A percentile compares a stretch with the other conserved stretches of the same genome.
Evolutionary conservation across 2,888 invertebrate species (phyloP).

Genomic region (Lottia scabra): DNA sequence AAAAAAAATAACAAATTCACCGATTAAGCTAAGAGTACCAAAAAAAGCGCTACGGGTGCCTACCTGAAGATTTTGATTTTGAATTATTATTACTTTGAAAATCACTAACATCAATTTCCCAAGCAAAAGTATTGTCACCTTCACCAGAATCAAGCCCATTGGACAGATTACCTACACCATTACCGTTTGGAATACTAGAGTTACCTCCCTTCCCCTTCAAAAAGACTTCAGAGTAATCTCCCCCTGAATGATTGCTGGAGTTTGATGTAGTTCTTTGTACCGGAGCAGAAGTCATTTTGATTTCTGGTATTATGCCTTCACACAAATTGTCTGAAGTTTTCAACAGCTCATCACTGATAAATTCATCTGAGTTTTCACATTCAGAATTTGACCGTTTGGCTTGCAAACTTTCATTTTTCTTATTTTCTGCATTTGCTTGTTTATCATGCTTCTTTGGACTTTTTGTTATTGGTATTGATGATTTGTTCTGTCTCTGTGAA

Average conservation of each 20-base stretch:
- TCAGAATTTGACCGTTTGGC: background rate
- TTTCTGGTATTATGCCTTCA: background rate
- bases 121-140: conserved; percentile 21
- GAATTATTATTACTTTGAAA: conserved; percentile 25
- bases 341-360: background rate
- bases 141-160: conserved; percentile 18
- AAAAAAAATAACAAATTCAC: background rate
- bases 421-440: background rate
- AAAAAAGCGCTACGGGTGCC: background rate
- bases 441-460: background rate
- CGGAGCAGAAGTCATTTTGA: background rate
- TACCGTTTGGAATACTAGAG: conserved; percentile 14
- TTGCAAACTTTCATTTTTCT: background rate
- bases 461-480: background rate
- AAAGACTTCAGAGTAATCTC: conserved; percentile 9
- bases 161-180: background rate
- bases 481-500: background rate
- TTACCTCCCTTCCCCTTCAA: conserved; percentile 18
- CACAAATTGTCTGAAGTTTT: background rate
- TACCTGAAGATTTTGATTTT: conserved; percentile 36
- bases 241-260: background rate
- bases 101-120: conserved; percentile 41
- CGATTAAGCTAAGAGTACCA: too few species aligned
- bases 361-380: background rate
- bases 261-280: background rate